Percentiles rank a stretch among this genome's conserved stretches.
These are phyloP conservation scores for Alloplasta piceator DNA, from an alignment of 2,888 invertebrate genomes.

Conservation along the genomic window DNA sequence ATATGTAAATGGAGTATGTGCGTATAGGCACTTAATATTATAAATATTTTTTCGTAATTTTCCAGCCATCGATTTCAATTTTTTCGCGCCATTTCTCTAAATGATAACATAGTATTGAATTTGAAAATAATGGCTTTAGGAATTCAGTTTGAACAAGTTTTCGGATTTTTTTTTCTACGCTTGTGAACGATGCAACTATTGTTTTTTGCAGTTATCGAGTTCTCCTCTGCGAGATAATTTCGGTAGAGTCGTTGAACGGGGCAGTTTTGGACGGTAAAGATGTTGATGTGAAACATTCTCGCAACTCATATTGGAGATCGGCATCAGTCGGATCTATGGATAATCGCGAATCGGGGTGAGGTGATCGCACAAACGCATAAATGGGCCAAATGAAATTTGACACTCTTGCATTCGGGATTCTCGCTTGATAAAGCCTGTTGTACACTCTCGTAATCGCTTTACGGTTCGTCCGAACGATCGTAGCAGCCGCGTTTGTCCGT, in stretches of 20 bases:
- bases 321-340: slow-evolving; percentile 32
- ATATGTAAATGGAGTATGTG: slow-evolving; percentile 17
- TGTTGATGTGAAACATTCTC: slow-evolving; percentile 38
- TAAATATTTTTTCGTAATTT: no score
- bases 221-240: no score
- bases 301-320: slow-evolving; percentile 62
- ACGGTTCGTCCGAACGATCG: slow-evolving; percentile 71
- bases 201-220: no score
- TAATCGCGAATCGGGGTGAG: background rate
- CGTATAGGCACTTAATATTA: slow-evolving; percentile 27
- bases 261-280: no score
- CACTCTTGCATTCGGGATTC: slow-evolving; percentile 42
- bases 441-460: slow-evolving; percentile 73
- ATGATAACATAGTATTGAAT: no score
- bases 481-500: slow-evolving; percentile 70
- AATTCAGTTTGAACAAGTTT: no score
- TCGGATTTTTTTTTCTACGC: no score
- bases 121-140: no score
- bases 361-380: background rate
- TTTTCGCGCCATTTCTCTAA: no score
- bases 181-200: no score
- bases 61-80: no score
- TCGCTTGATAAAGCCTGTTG: slow-evolving; percentile 26
- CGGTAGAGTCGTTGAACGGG: no score
- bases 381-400: slow-evolving; percentile 55